phyloP scores from a whole-genome alignment of 2,797 vertebrate species.

The Anguilla marmorata region DNA sequence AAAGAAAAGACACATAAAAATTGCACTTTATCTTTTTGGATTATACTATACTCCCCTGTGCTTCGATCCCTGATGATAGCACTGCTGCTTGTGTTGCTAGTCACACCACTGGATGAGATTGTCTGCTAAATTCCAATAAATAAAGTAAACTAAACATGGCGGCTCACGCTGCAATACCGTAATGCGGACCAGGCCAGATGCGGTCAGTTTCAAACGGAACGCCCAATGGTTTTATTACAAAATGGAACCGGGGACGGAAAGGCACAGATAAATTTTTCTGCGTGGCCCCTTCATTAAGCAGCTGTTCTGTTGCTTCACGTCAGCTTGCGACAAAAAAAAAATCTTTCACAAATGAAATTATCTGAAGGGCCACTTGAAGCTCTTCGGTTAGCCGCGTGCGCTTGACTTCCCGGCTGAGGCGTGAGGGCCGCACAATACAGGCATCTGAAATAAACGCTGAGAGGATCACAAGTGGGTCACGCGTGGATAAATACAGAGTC shows the following conservation, averaged over 20 bases:
- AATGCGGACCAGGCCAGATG: no score
- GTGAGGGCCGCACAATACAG: not conserved
- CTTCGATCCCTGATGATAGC: not conserved
- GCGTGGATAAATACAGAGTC: not conserved
- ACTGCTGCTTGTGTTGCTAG: not conserved
- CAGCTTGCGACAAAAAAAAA: not conserved
- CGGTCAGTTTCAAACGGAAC: no score
- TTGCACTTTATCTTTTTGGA: not conserved
- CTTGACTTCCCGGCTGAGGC: not conserved
- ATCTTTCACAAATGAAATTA: constrained; percentile 7
- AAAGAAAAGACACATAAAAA: constrained; percentile 42
- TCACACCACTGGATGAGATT: not conserved
- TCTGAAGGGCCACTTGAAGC: not conserved
- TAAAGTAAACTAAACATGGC: not conserved
- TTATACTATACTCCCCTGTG: not conserved
- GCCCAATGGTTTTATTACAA: no score
- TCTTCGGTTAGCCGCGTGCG: not conserved
- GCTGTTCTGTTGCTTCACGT: not conserved
- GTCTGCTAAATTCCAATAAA: not conserved
- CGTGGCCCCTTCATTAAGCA: not conserved
- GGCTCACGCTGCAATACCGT: no score
- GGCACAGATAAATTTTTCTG: not conserved
- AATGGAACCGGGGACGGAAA: no score
- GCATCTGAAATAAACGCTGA: not conserved
- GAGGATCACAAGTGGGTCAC: not conserved